Percentiles rank a stretch among this genome's conserved stretches.
phyloP scores from a whole-genome alignment of 2,797 vertebrate genomes.

The Aldrovandia affinis region DNA sequence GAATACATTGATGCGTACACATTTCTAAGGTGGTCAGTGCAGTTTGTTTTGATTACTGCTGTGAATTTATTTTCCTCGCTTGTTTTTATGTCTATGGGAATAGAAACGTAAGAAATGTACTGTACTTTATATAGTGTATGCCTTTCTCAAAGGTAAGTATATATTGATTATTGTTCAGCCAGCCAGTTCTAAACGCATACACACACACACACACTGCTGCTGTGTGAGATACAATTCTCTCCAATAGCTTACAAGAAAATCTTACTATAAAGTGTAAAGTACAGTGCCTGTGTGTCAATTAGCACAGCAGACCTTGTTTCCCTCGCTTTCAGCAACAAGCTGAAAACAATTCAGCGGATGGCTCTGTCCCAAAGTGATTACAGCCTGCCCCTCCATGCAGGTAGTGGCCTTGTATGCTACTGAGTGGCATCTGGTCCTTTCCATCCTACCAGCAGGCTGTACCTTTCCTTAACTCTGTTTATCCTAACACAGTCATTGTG shows the following conservation, averaged over 20 bases:
- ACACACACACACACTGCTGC: too few relatives aligned
- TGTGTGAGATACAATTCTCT: too few relatives aligned
- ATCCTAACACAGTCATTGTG: background rate
- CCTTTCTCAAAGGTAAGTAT: background rate
- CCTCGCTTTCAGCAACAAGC: background rate
- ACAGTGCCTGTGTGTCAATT: background rate
- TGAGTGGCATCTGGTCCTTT: background rate
- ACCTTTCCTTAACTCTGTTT: background rate
- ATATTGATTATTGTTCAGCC: background rate
- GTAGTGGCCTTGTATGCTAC: background rate
- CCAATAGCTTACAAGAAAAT: too few relatives aligned
- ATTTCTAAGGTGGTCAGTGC: background rate
- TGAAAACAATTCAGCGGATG: background rate
- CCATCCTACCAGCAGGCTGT: background rate
- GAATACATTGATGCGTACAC: background rate
- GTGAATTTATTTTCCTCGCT: background rate
- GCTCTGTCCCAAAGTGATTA: background rate
- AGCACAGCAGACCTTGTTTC: background rate
- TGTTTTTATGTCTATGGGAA: background rate
- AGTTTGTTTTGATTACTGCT: background rate
- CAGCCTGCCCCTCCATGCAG: background rate
- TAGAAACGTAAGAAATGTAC: background rate
- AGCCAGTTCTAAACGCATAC: too few relatives aligned
- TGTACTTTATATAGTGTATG: background rate
- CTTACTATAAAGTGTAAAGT: background rate